These are phyloP conservation scores for Plagodis pulveraria DNA, from an alignment of 2,888 invertebrate species.

Conservation along the genomic window DNA sequence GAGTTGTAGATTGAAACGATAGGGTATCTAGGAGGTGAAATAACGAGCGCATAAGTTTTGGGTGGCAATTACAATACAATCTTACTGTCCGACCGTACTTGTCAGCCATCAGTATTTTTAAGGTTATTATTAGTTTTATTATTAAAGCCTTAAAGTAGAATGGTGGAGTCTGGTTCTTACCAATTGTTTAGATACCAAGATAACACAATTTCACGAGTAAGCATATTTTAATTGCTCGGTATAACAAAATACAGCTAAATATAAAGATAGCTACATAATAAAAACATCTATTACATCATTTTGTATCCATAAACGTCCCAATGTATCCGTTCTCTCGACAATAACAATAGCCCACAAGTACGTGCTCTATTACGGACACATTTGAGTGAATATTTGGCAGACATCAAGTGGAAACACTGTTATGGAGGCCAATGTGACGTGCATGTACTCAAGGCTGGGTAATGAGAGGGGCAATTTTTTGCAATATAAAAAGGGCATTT, in stretches of 20 bases:
- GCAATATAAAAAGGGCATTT: neutral
- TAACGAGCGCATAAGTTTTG: no score
- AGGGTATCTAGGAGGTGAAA: no score
- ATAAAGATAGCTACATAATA: conserved; percentile 1
- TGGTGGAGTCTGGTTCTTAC: no score
- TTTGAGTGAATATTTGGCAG: conserved; percentile 36
- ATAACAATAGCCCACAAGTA: conserved; percentile 30
- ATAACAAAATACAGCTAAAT: neutral
- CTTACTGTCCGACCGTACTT: no score
- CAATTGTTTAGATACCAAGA: no score
- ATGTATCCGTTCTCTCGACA: conserved; percentile 22
- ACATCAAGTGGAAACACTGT: conserved; percentile 34
- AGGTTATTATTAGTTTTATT: no score
- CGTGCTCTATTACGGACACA: conserved; percentile 31
- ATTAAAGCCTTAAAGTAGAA: no score
- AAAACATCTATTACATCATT: conserved; percentile 16
- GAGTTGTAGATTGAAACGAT: no score
- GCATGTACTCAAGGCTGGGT: conserved; percentile 6
- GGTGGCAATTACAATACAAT: no score
- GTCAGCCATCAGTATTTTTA: no score
- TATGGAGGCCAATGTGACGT: conserved; percentile 16
- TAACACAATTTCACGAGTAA: neutral
- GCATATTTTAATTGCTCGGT: neutral
- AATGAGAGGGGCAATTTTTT: neutral
- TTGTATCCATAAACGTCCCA: conserved; percentile 24